Conservation (phyloP, 1,140 invertebrate species). For the Lanistes nyassanus region DNA sequence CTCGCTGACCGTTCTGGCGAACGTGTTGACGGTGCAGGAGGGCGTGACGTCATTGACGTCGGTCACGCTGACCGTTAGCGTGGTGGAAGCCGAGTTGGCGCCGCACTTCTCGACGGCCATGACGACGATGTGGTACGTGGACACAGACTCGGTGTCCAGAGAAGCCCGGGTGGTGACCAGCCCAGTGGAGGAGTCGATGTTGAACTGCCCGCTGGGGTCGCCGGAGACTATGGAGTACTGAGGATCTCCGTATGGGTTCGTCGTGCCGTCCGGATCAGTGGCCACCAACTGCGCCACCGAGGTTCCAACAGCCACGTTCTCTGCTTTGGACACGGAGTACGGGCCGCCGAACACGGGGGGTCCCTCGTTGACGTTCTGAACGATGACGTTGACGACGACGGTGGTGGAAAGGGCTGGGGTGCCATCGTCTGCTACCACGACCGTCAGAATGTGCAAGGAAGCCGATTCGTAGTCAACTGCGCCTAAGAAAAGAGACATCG, state of each 20-base stretch:
- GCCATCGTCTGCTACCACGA: constrained; percentile 41
- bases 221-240: constrained; percentile 43
- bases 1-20: constrained; percentile 34
- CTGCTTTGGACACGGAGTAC: constrained; percentile 29
- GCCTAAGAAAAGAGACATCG: constrained; percentile 22
- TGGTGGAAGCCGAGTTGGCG: constrained; percentile 34
- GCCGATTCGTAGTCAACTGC: constrained; percentile 45
- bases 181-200: constrained; percentile 43
- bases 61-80: constrained; percentile 41
- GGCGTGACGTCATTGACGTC: constrained; percentile 54
- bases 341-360: constrained; percentile 35
- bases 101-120: constrained; percentile 29
- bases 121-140: constrained; percentile 37
- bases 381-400: constrained; percentile 38
- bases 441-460: constrained; percentile 30
- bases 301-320: constrained; percentile 30
- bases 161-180: constrained; percentile 29
- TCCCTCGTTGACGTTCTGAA: constrained; percentile 54
- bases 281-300: constrained; percentile 39
- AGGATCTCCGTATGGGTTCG: constrained; percentile 31
- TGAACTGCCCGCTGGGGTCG: constrained; percentile 41
- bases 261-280: constrained; percentile 38
- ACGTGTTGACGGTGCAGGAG: constrained; percentile 30
- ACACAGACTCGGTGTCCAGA: constrained; percentile 43
- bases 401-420: constrained; percentile 24